Evolutionary conservation across 2,113 vertebrate genomes (phyloP).

Genomic region (Petaurus breviceps): DNA sequence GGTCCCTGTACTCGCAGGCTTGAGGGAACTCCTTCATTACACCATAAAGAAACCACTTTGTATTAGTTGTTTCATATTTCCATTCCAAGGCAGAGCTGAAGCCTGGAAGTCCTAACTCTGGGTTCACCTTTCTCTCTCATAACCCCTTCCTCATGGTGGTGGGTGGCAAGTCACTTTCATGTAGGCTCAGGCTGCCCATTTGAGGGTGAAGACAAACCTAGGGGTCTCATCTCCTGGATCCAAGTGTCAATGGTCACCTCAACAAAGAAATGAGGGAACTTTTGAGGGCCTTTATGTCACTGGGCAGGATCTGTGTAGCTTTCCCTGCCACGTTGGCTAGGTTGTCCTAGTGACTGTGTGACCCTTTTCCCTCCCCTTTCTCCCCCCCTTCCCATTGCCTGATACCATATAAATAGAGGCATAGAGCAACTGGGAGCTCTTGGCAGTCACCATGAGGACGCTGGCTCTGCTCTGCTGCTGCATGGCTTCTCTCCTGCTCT

Average conservation of each 20-base stretch:
- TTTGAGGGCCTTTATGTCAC: neutral
- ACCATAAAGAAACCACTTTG: neutral
- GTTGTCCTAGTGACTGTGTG: constrained; percentile 78
- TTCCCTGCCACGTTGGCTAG: constrained; percentile 55
- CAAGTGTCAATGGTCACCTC: constrained; percentile 1
- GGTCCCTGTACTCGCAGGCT: neutral
- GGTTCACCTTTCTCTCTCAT: neutral
- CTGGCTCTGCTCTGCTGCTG: constrained; percentile 82
- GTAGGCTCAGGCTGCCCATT: neutral
- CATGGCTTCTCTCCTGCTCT: constrained; percentile 78
- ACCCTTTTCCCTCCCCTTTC: constrained; percentile 63
- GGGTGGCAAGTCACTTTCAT: neutral
- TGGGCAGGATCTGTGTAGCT: constrained; percentile 32
- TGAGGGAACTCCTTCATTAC: neutral
- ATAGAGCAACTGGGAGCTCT: constrained; percentile 73
- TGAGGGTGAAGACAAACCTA: neutral
- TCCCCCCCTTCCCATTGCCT: constrained; percentile 40
- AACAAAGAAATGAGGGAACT: neutral
- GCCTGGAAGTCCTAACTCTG: neutral
- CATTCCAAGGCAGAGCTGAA: neutral
- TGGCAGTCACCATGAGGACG: constrained; percentile 84
- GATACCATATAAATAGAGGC: constrained; percentile 81
- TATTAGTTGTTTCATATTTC: neutral
- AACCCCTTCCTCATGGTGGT: neutral
- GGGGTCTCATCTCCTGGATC: neutral